Conservation (phyloP, 2,888 invertebrate genomes). For the Microctonus aethiopoides region DNA sequence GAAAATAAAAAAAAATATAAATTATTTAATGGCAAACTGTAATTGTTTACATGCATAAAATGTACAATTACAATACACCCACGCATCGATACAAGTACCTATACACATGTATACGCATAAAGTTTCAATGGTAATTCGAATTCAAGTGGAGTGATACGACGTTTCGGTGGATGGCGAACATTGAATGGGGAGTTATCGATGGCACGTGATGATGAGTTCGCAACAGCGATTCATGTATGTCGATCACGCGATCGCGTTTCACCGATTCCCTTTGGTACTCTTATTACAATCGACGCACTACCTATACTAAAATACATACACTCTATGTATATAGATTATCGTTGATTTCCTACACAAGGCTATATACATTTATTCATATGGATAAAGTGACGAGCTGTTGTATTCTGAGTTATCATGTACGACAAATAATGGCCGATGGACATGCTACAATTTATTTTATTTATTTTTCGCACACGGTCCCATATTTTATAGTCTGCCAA, state of each 20-base stretch:
- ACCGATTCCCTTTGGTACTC: slow-evolving; percentile 34
- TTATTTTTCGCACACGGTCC: too few species aligned
- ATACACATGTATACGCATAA: too few species aligned
- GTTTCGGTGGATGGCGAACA: not conserved
- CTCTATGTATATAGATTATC: slow-evolving; percentile 4
- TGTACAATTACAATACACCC: too few species aligned
- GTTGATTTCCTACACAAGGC: not conserved
- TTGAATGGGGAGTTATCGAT: slow-evolving; percentile 40
- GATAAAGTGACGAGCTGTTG: not conserved
- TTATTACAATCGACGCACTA: slow-evolving; percentile 39
- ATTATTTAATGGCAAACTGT: too few species aligned
- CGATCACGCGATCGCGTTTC: slow-evolving; percentile 23
- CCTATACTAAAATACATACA: not conserved
- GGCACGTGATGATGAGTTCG: slow-evolving; percentile 34
- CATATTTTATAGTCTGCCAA: too few species aligned
- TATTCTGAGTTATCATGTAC: not conserved
- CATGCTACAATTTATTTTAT: not conserved
- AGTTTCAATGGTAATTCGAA: slow-evolving; percentile 13
- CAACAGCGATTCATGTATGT: slow-evolving; percentile 22
- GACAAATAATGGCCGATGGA: not conserved
- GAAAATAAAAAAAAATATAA: too few species aligned
- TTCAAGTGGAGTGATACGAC: slow-evolving; percentile 16
- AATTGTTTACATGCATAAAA: too few species aligned
- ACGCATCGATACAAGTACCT: too few species aligned
- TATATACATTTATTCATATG: slow-evolving; percentile 5